These are phyloP conservation scores for Conomelus anceps DNA, from an alignment of 2,888 invertebrate genomes.

Conservation along the genomic window DNA sequence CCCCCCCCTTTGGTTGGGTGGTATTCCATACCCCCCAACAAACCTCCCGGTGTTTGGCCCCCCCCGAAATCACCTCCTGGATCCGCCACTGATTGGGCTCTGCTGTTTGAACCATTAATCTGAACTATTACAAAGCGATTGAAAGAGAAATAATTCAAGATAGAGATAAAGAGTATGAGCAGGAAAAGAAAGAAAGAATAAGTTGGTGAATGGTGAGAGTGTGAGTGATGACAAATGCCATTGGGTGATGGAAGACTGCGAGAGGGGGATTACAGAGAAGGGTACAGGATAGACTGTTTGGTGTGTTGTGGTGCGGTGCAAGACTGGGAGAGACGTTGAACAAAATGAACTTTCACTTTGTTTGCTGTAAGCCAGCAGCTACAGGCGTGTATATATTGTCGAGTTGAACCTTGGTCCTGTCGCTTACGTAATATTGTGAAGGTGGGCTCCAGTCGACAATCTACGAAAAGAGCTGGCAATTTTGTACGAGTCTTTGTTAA, in stretches of 20 bases:
- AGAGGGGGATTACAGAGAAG: neutral
- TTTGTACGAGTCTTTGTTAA: neutral
- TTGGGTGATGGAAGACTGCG: too few species aligned
- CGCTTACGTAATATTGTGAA: neutral
- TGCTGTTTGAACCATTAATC: too few species aligned
- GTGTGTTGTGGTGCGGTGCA: neutral
- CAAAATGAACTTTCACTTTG: neutral
- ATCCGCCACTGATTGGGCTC: too few species aligned
- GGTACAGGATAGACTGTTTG: neutral
- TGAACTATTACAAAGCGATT: neutral
- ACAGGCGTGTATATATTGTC: neutral
- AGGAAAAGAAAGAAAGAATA: neutral
- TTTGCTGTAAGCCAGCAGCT: neutral
- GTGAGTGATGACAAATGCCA: too few species aligned
- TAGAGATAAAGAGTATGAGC: neutral
- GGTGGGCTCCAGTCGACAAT: neutral
- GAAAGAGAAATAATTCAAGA: neutral
- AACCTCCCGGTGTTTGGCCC: too few species aligned
- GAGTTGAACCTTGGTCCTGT: neutral
- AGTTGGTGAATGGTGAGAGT: too few species aligned
- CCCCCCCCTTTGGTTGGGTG: too few species aligned
- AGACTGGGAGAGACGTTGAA: neutral
- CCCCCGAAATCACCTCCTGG: too few species aligned
- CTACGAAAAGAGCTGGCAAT: neutral
- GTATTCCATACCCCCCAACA: too few species aligned